A percentile compares a stretch with the other conserved stretches of the same genome.
Evolutionary conservation across 2,113 vertebrate species (phyloP).

Genomic region (Pardalotus punctatus): DNA sequence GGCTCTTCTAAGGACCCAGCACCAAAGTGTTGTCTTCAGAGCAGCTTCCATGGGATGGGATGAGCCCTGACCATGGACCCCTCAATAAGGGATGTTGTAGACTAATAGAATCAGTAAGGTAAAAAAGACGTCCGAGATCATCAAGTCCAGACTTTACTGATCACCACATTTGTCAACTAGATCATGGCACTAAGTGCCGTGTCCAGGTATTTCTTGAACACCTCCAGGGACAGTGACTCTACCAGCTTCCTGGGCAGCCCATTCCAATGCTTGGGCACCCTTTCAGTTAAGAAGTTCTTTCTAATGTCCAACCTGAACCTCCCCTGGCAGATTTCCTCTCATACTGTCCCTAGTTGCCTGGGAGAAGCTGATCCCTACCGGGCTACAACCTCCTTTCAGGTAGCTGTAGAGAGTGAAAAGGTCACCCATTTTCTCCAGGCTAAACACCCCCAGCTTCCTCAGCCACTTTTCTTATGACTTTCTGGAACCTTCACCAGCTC

Average conservation of each 20-base stretch:
- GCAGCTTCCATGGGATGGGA: neutral
- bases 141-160: neutral
- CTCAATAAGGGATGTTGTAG: neutral
- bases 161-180: neutral
- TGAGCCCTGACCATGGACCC: neutral
- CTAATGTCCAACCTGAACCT: neutral
- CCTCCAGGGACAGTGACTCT: neutral
- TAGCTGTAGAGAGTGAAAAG: neutral
- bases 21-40: neutral
- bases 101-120: neutral
- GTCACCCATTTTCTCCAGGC: neutral
- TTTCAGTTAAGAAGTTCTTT: neutral
- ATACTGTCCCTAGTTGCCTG: neutral
- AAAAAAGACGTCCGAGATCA: neutral
- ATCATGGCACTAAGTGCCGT: neutral
- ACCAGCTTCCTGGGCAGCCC: neutral
- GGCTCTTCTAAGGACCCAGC: neutral
- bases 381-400: neutral
- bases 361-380: fast-evolving
- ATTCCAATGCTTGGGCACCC: neutral
- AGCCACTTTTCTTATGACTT: neutral
- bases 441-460: neutral
- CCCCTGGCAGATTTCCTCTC: neutral
- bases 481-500: neutral
- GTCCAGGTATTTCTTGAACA: neutral